Base-by-base conservation (phyloP, 2,797 vertebrate genomes). In the Phrynocephalus vlangalii region DNA sequence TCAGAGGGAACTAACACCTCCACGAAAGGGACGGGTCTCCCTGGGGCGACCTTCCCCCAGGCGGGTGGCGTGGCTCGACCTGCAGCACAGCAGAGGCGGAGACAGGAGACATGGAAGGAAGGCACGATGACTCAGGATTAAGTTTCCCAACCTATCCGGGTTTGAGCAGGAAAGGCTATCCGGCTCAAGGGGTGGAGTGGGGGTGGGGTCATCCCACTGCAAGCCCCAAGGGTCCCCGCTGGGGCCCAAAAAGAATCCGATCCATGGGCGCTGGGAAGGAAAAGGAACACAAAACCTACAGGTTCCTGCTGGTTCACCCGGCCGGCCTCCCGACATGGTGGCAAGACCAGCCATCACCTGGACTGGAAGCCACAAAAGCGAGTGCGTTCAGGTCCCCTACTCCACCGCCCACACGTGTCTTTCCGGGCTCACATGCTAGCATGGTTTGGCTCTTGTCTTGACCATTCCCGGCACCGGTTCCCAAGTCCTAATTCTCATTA, bases 231-330 rank as follows among this genome's bases (percentile, higher is more conserved):
- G 56, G n/a, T 8, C 38, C 78, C 22, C 9, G 6, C 20, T 38
- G 15, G 48, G 60, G 56, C 56, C 15, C 9, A 20, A 4, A 67
- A 52, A 38, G 38, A 56, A 70, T 7, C 6, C 50, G 84, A 85
- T 33, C 9, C 5, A 30, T 5, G 0, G n/a, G 70, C 26, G 63
- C 28, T 3, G 11, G 70, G 10, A 18, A 33, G 1, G 22, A 33
- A n/a, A 20, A 9, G 3, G 5, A 6, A 6, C 10, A 3, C 6
- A 13, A 2, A 15, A 10, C 11, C 20, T 11, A 28, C 0, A n/a
- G 5, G 38, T 16, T 8, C 3, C 33, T 3, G 50, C 60, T 26
- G 1, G 2, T 28, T 15, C 33, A 81, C 60, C 44, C 11, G 4
- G 38, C 38, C 38, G 38, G 38, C 38, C 38, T 44, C 38, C 38